Base-by-base conservation (phyloP, 2,797 vertebrate genomes). In the Phrynocephalus forsythii region DNA sequence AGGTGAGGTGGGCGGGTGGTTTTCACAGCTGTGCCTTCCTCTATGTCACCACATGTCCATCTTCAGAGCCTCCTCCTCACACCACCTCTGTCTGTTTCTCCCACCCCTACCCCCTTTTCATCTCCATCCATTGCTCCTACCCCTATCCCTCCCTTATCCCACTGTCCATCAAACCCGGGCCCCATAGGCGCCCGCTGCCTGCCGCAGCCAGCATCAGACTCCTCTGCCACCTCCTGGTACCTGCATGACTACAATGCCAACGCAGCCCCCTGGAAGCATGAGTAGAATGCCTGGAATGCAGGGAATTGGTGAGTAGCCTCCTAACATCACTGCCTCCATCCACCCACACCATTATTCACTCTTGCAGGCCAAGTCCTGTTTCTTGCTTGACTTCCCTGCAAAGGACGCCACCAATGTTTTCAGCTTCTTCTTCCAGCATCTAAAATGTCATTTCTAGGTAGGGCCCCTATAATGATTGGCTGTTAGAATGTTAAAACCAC, bases 201-300 rank as follows among this genome's bases (percentile, higher is more conserved):
- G 77, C 84, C 80, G 69, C 86, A 76, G 82, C 89, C 87, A 97
- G 97, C 97, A 95, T 96, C 96, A 93, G 97, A 96, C 69, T 85
- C 87, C 87, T 85, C 83, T 93, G 96, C 97, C 95, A 97, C 96
- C 97, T 97, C 95, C 96, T 98, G 94, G 93, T 95, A 94, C 97
- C 97, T 98, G 97, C 97, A 98, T 96, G 98, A 98, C 96, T 97
- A 98, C 97, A 98, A 98, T 98, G 97, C 97, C 97, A 98, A 98
- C 97, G 97, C 98, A 90, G 97, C 97, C 63, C 97, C 97, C 96
- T 98, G 98, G 98, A 98, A 98, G 97, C 97, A 98, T 97, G 97
- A 97, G 91, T 98, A 98, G 96, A 91, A 96, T 89, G 89, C 92
- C 92, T 91, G 91, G 90, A 87, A 87, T 86, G 87, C 91, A 91